phyloP scores from a whole-genome alignment of 2,113 vertebrate species.

The Hippopotamus amphibius region DNA sequence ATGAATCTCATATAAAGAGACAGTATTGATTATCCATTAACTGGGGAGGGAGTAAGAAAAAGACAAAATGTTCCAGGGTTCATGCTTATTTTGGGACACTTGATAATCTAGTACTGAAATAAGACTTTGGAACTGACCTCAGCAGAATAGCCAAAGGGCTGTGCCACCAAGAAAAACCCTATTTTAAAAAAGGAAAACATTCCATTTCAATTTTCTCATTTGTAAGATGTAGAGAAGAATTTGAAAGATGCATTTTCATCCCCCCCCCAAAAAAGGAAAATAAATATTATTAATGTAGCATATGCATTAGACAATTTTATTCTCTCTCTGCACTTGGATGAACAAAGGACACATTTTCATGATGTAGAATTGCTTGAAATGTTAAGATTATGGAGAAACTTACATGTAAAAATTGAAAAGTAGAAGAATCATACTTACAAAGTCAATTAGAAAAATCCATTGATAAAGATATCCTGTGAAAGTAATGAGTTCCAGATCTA shows the following conservation, averaged over 20 bases:
- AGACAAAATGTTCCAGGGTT: neutral
- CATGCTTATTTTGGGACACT: neutral
- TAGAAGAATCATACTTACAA: slow-evolving; percentile 35
- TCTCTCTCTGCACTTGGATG: slow-evolving; percentile 30
- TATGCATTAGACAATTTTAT: neutral
- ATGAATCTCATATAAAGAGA: neutral
- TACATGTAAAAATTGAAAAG: slow-evolving; percentile 26
- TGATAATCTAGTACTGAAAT: neutral
- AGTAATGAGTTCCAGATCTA: slow-evolving; percentile 45
- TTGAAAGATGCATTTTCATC: neutral
- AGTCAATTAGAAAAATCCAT: slow-evolving; percentile 40
- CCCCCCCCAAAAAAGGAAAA: neutral
- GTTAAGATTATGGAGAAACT: slow-evolving; percentile 18
- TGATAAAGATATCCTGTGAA: slow-evolving; percentile 52
- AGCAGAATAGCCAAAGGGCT: neutral
- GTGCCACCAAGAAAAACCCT: neutral
- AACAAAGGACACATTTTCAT: slow-evolving; percentile 9
- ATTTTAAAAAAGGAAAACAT: neutral
- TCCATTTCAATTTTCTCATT: slow-evolving; percentile 26
- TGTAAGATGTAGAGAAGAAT: slow-evolving; percentile 32
- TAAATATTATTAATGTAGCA: slow-evolving; percentile 21
- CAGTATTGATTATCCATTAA: neutral
- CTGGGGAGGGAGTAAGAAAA: neutral
- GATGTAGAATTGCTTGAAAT: neutral
- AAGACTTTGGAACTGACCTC: slow-evolving; percentile 1